Conservation (phyloP, 2,888 invertebrate species). For the Lochmaea capreae region DNA sequence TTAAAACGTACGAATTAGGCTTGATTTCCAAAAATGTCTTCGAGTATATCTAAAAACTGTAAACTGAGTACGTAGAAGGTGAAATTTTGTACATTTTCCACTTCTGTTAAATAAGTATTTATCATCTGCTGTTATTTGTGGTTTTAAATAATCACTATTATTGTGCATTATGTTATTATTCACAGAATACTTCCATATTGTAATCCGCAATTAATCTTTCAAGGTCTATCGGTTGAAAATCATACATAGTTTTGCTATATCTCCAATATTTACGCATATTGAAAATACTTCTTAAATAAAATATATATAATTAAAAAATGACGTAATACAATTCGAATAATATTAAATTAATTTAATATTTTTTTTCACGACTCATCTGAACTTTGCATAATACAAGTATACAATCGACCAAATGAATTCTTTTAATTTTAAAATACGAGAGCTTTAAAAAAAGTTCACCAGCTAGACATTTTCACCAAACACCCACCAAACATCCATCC, state of each 20-base stretch:
- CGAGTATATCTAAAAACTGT: no score
- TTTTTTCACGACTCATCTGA: conserved; percentile 18
- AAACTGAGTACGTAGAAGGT: no score
- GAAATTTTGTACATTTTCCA: background rate
- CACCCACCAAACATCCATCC: no score
- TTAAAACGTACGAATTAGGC: no score
- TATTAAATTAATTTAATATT: conserved; percentile 11
- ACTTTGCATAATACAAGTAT: conserved; percentile 19
- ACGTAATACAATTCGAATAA: conserved; percentile 22
- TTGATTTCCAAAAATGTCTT: no score
- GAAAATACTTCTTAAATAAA: background rate
- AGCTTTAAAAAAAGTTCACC: background rate
- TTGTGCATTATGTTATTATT: background rate
- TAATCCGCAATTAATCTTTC: background rate
- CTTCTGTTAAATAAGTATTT: background rate
- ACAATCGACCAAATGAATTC: conserved; percentile 21
- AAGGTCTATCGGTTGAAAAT: conserved; percentile 3
- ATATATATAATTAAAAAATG: conserved; percentile 17
- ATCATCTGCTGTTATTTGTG: background rate
- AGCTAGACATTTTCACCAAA: background rate
- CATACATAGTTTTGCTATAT: background rate
- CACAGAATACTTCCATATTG: background rate
- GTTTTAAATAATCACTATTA: background rate
- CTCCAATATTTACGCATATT: background rate
- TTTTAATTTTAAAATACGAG: conserved; percentile 8